Percentiles rank a stretch among this genome's conserved stretches.
Conservation (phyloP, 2,888 invertebrate species). For the Drosophila meridionalis region DNA sequence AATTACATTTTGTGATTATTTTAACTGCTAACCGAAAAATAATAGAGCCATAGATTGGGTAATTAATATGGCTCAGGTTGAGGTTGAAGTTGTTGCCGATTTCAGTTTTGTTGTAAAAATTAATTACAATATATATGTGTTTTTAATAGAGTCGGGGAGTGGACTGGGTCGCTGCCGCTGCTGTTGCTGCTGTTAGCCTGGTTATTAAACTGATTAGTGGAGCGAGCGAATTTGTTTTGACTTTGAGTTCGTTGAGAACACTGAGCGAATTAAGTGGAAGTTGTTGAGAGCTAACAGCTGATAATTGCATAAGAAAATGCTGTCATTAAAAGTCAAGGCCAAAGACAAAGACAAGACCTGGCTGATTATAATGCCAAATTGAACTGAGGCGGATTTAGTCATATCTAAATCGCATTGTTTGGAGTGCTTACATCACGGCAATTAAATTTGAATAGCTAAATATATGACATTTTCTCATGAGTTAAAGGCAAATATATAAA, state of each 20-base stretch:
- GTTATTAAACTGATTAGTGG: conserved; percentile 47
- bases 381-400: background rate
- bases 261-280: background rate
- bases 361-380: background rate
- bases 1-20: conserved; percentile 51
- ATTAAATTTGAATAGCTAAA: conserved; percentile 37
- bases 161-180: background rate
- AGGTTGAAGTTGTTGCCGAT: background rate
- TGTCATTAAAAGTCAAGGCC: conserved; percentile 32
- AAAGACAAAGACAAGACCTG: conserved; percentile 16
- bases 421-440: conserved; percentile 45
- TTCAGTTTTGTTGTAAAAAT: conserved; percentile 42
- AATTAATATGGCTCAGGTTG: conserved; percentile 45
- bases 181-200: background rate
- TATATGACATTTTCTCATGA: conserved; percentile 43
- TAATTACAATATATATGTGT: conserved; percentile 55
- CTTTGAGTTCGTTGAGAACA: conserved; percentile 40
- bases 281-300: conserved; percentile 3
- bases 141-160: conserved; percentile 45
- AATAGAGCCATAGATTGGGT: conserved; percentile 48
- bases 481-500: conserved; percentile 3
- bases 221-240: conserved; percentile 43
- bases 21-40: conserved; percentile 34
- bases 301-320: conserved; percentile 25
- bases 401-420: conserved; percentile 10